Percentiles rank a stretch among this genome's conserved stretches.
Evolutionary conservation across 2,888 invertebrate genomes (phyloP).

Genomic region (Hypselothyrea guttata): DNA sequence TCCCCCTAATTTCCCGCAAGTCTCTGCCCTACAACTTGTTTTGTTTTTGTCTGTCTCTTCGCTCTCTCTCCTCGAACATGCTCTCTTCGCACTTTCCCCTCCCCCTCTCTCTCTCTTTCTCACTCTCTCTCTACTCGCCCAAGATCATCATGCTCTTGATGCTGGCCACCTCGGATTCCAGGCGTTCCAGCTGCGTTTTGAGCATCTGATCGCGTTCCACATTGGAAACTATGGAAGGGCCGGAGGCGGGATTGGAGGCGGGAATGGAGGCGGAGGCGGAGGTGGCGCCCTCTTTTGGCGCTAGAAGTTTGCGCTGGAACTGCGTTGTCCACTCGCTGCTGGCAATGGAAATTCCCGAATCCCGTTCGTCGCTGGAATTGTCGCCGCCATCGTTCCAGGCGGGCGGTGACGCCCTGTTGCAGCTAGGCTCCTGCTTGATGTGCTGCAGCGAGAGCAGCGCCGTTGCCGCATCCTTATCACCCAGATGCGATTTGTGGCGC

Average conservation of each 20-base stretch:
- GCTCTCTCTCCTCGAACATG: constrained; percentile 5
- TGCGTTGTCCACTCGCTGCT: constrained; percentile 81
- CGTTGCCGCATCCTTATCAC: constrained; percentile 93
- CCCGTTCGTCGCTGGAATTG: constrained; percentile 94
- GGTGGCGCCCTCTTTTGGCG: constrained; percentile 42
- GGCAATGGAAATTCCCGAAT: constrained; percentile 92
- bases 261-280: too few relatives aligned
- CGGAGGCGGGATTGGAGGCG: too few relatives aligned
- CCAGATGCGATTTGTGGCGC: constrained; percentile 94
- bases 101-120: background rate
- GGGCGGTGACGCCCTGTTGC: constrained; percentile 87
- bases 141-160: constrained; percentile 92
- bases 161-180: constrained; percentile 95
- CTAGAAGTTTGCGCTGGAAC: constrained; percentile 75
- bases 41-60: constrained; percentile 64
- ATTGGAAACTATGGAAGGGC: constrained; percentile 48
- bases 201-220: constrained; percentile 87
- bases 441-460: constrained; percentile 91
- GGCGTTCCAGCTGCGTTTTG: constrained; percentile 92
- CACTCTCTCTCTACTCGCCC: constrained; percentile 48
- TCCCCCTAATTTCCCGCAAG: too few relatives aligned
- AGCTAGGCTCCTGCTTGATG: constrained; percentile 93
- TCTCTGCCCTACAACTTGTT: constrained; percentile 32
- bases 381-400: constrained; percentile 90
- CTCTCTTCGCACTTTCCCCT: constrained; percentile 1